These are phyloP conservation scores for Girardinichthys multiradiatus DNA, from an alignment of 2,113 vertebrate genomes.

Conservation along the genomic window DNA sequence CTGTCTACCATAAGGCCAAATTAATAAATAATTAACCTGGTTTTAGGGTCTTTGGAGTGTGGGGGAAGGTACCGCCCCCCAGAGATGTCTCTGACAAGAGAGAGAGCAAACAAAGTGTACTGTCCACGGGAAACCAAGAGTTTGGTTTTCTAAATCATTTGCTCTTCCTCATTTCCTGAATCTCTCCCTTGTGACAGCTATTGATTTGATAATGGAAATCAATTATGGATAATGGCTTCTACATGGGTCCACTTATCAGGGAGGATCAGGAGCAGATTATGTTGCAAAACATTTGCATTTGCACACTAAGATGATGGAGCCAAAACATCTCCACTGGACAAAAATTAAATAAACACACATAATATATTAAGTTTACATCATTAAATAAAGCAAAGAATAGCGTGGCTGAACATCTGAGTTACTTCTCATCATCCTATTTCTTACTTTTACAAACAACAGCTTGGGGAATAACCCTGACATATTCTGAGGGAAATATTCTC, in stretches of 20 bases:
- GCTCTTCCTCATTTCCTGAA: slow-evolving; percentile 4
- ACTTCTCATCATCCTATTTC: slow-evolving; percentile 2
- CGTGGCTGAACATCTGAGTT: neutral
- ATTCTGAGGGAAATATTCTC: slow-evolving; percentile 49
- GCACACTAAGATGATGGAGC: neutral
- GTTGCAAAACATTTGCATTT: slow-evolving; percentile 4
- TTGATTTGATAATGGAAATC: slow-evolving; percentile 44
- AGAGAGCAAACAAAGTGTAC: neutral
- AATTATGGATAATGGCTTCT: slow-evolving; percentile 29
- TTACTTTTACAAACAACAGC: slow-evolving; percentile 42
- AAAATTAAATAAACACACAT: neutral
- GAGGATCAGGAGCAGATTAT: slow-evolving; percentile 5
- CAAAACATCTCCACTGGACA: neutral
- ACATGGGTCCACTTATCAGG: slow-evolving; percentile 29
- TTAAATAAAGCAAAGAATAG: neutral
- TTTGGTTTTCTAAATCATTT: neutral
- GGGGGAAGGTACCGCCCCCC: neutral
- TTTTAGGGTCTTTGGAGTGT: neutral
- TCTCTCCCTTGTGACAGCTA: slow-evolving; percentile 27
- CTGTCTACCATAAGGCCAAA: neutral
- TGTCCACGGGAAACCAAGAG: slow-evolving; percentile 3
- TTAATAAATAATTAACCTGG: neutral
- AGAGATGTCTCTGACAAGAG: neutral
- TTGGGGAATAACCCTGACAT: slow-evolving; percentile 53
- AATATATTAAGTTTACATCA: neutral